Percentiles rank a stretch among this genome's conserved stretches.
Conservation (phyloP, 2,797 vertebrate genomes). For the Cyprinodon diabolis region DNA sequence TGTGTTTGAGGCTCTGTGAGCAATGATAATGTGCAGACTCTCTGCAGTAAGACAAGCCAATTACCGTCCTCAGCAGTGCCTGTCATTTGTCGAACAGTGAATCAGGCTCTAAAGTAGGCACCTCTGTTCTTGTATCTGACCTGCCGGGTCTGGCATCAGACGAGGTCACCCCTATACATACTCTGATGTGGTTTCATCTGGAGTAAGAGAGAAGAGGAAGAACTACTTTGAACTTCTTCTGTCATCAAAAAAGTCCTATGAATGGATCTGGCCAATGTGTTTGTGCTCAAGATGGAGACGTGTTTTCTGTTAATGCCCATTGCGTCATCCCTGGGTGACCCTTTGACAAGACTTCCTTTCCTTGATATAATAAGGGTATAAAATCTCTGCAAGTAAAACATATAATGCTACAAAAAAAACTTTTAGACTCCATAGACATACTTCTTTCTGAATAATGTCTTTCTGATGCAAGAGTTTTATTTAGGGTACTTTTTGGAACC, state of each 20-base stretch:
- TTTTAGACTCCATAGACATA: slow-evolving; percentile 32
- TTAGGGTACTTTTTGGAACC: slow-evolving; percentile 55
- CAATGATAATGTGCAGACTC: slow-evolving; percentile 54
- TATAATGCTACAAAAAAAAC: slow-evolving; percentile 66
- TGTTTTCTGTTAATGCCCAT: slow-evolving; percentile 82
- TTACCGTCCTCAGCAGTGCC: slow-evolving; percentile 64
- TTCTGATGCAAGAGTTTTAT: slow-evolving; percentile 62
- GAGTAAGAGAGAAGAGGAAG: slow-evolving; percentile 13
- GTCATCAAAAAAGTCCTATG: slow-evolving; percentile 63
- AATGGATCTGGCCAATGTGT: slow-evolving; percentile 70
- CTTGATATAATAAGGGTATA: slow-evolving; percentile 74
- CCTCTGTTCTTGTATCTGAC: slow-evolving; percentile 65
- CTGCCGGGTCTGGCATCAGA: slow-evolving; percentile 57
- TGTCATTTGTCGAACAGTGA: slow-evolving; percentile 72
- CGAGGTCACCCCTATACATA: slow-evolving; percentile 59
- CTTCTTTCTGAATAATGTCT: slow-evolving; percentile 67
- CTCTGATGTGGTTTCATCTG: slow-evolving; percentile 72
- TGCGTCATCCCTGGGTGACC: slow-evolving; percentile 77
- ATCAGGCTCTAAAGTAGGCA: slow-evolving; percentile 63
- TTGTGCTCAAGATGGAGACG: slow-evolving; percentile 65
- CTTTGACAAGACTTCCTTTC: slow-evolving; percentile 67
- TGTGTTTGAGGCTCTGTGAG: slow-evolving; percentile 55
- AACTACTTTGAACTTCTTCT: slow-evolving; percentile 71
- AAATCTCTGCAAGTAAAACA: slow-evolving; percentile 65
- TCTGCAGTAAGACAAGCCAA: slow-evolving; percentile 68